These are phyloP conservation scores for Conistra vaccinii DNA, from an alignment of 2,888 invertebrate species.

Conservation along the genomic window DNA sequence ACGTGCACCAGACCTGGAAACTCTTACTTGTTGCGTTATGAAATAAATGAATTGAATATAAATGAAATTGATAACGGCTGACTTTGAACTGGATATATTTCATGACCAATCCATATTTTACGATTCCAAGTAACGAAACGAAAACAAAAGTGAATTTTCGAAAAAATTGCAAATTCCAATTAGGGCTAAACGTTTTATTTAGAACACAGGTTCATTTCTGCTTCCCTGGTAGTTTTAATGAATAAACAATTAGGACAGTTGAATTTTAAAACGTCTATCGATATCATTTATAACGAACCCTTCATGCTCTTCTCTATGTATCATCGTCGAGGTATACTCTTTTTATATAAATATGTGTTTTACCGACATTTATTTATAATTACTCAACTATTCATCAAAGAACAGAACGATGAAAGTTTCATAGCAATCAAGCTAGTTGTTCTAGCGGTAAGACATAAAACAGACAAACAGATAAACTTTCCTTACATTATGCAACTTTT, in stretches of 20 bases:
- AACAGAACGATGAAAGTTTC: conserved; percentile 35
- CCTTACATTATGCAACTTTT: conserved; percentile 45
- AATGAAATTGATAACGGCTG: background rate
- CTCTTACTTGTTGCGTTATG: background rate
- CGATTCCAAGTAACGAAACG: background rate
- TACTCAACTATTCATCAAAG: conserved; percentile 25
- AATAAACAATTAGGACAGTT: too few species aligned
- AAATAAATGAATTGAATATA: background rate
- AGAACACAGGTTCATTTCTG: too few species aligned
- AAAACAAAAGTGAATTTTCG: background rate
- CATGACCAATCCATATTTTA: too few species aligned
- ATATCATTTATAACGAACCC: too few species aligned
- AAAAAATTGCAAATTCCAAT: background rate
- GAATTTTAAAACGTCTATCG: too few species aligned
- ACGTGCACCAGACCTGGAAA: background rate
- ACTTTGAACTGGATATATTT: background rate
- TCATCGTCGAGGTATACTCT: too few species aligned
- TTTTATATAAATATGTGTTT: too few species aligned
- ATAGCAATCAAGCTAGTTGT: conserved; percentile 25
- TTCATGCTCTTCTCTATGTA: too few species aligned
- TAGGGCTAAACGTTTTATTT: background rate
- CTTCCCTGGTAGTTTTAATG: too few species aligned
- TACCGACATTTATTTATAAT: background rate
- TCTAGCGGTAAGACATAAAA: conserved; percentile 37
- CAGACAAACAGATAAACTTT: conserved; percentile 42